Evolutionary conservation across 23 tunicate genomes (phyloP), one percentile per base, ranked within the genome.

Genomic region (Styela clava): DNA sequence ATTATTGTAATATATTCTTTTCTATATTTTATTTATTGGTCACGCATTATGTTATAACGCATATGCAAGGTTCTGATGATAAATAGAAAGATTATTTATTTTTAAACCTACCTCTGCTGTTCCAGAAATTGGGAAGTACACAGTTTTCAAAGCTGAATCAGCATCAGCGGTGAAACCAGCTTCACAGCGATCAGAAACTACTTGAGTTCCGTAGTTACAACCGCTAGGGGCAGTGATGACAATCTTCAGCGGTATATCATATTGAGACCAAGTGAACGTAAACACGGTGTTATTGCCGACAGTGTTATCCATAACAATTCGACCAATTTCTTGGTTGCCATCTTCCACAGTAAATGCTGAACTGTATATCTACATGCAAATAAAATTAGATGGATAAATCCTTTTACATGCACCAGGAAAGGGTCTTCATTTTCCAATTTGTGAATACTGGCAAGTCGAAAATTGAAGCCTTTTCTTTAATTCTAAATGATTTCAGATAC

Each of bases 251-350:
- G 68, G 33, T 35, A 73, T 79, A 22, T 73, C 74, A 33, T 80
- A 85, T 61, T 81, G 85, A 0, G 89, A 81, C 89, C 89, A 90
- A n/a, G 96, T 35, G 32, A 90, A 90, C 7, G 86, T 51, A 67
- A 90, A 90, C 64, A 90, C 82, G 12, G 96, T 90, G 65, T 69
- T 68, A 79, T 85, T 90, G 24, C 96, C 96, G 31, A 90, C 84
- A 18, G 96, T 85, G 27, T 72, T 25, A 65, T 90, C 96, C 29
- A 90, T 77, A 37, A 65, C 34, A 20, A 90, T 86, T 16, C 28
- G 33, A 56, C 89, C 96, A 1, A 83, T 85, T 67, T 84, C 23
- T 19, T 74, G 77, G 20, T 52, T 20, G 78, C 76, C 68, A 68
- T 79, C 65, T 35, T 52, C 56, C 16, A 90, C 86, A 1, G 32